phyloP scores from a whole-genome alignment of 2,113 vertebrate genomes.

The Myrmecophaga tridactyla region DNA sequence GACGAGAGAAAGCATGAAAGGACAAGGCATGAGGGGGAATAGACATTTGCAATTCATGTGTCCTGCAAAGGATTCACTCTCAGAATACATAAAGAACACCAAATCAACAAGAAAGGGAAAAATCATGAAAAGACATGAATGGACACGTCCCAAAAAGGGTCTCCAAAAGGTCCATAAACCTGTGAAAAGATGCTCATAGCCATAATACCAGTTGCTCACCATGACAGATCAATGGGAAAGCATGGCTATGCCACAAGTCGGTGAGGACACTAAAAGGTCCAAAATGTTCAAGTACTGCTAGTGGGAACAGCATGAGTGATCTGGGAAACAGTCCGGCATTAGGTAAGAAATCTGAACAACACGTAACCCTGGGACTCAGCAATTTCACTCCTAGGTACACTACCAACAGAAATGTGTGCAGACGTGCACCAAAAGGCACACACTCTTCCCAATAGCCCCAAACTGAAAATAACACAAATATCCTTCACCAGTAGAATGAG shows the following conservation, averaged over 20 bases:
- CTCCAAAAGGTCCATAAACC: neutral
- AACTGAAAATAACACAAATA: neutral
- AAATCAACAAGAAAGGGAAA: neutral
- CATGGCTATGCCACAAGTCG: neutral
- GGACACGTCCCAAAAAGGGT: neutral
- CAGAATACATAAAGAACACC: neutral
- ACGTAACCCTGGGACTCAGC: neutral
- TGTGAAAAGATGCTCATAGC: neutral
- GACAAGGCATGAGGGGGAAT: neutral
- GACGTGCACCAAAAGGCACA: fast-evolving
- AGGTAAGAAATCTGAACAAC: neutral
- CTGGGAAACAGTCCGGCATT: neutral
- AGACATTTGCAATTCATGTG: neutral
- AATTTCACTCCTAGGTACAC: fast-evolving
- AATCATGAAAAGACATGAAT: neutral
- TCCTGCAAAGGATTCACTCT: neutral
- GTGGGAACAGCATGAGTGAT: fast-evolving
- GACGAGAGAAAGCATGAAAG: neutral
- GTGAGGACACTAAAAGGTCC: neutral
- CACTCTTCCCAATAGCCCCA: neutral
- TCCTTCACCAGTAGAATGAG: neutral
- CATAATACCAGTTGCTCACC: neutral
- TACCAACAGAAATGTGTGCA: neutral
- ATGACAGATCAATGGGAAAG: neutral
- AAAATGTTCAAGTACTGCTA: fast-evolving